phyloP scores from a whole-genome alignment of 2,113 vertebrate species.

The Oreotragus oreotragus region DNA sequence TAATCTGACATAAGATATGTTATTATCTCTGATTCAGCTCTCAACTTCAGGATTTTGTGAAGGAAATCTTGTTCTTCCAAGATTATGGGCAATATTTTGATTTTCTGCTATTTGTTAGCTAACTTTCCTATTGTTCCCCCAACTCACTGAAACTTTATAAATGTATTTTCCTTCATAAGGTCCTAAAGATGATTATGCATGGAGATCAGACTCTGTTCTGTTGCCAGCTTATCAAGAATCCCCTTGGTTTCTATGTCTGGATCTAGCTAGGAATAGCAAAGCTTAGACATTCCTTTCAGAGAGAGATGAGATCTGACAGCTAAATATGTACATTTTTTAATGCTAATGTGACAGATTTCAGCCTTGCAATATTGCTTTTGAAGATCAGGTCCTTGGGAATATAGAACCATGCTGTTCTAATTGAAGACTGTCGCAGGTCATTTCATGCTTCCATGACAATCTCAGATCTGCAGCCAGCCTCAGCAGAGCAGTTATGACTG shows the following conservation, averaged over 20 bases:
- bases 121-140: not conserved
- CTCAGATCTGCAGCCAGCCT: not conserved
- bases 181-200: not conserved
- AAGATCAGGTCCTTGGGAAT: not conserved
- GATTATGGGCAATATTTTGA: conserved; percentile 1
- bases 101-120: not conserved
- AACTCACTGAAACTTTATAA: not conserved
- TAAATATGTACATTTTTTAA: not conserved
- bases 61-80: not conserved
- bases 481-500: not conserved
- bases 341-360: not conserved
- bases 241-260: not conserved
- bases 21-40: not conserved
- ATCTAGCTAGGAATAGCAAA: not conserved
- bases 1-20: not conserved
- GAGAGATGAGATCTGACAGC: not conserved
- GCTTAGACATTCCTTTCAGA: not conserved
- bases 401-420: not conserved
- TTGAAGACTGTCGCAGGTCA: not conserved
- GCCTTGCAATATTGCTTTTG: not conserved
- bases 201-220: not conserved
- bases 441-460: not conserved
- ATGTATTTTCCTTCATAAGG: not conserved
- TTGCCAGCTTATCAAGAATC: not conserved
- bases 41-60: not conserved